Base-by-base conservation (phyloP, 2,113 vertebrate species). In the Phoxinus phoxinus region DNA sequence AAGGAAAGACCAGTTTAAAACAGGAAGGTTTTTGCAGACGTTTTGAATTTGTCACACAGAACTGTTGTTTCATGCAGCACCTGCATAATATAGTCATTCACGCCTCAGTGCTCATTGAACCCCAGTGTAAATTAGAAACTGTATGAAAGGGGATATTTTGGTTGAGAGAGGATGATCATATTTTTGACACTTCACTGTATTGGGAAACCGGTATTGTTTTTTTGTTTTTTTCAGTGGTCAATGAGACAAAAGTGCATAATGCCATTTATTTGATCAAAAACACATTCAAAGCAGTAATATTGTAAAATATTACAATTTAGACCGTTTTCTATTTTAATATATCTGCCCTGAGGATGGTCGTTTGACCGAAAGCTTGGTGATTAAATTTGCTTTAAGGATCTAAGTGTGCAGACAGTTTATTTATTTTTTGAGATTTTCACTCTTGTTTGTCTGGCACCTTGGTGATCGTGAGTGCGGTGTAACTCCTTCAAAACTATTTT, bases 81-180 rank as follows among this genome's bases (percentile, higher is more conserved):
- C 65, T 84, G 61, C 6, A 17, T 53, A 81, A 75, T 56, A 9
- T 7, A 7, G 23, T 30, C 63, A 25, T 61, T 56, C 75, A 41
- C 58, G 10, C 46, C 30, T 77, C 37, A 19, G 30, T 48, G 67
- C 69, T 37, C 15, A 30, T 67, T 4, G 65, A 25, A 27, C 56
- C 37, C 65, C 35, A 17, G 71, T 71, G 59, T 48, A 63, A 86
- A 81, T 63, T 37, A 63, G 6, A 74, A 46, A 71, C 10, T 32
- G 35, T 51, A 44, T 59, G 25, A 44, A 41, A n/a, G 46, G 2
- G 12, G 46, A 15, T 51, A 51, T 51, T 51, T n/a, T 37, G 25
- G 46, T 25, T 25, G 1, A 2, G 51, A 35, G 25, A 19, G 21
- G 37, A 4, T 23, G 17, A 7, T 37, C 5, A 59, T 11, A 27